Conservation (phyloP, 2,888 invertebrate genomes). For the Nyleta sp. region DNA sequence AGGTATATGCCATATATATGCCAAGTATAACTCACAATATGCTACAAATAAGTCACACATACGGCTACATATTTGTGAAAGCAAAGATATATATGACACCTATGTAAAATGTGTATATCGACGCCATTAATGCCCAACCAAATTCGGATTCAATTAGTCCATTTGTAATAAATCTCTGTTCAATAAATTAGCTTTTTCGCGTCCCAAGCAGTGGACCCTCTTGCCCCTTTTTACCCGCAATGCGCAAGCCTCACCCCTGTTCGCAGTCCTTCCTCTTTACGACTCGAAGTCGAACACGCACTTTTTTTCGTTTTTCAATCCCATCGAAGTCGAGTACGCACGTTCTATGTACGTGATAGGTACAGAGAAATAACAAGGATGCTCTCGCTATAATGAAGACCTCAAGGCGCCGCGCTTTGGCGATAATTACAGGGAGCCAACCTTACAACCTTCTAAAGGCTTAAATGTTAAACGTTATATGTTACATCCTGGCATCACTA, state of each 20-base stretch:
- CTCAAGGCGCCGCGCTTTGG: slow-evolving; percentile 82
- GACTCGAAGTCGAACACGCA: slow-evolving; percentile 68
- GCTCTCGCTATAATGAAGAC: slow-evolving; percentile 81
- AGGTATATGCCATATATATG: too few species aligned
- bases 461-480: slow-evolving; percentile 82
- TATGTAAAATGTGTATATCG: too few species aligned
- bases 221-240: slow-evolving; percentile 28
- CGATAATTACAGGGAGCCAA: slow-evolving; percentile 82
- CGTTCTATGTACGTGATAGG: slow-evolving; percentile 71
- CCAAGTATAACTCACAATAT: too few species aligned
- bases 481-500: slow-evolving; percentile 76
- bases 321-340: slow-evolving; percentile 61
- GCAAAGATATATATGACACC: too few species aligned
- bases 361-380: slow-evolving; percentile 81
- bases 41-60: too few species aligned
- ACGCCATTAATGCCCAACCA: too few species aligned
- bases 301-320: slow-evolving; percentile 61
- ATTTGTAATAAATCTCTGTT: slow-evolving; percentile 25
- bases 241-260: slow-evolving; percentile 52
- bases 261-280: slow-evolving; percentile 67
- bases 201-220: not conserved
- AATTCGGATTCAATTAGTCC: slow-evolving; percentile 27
- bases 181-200: slow-evolving; percentile 26
- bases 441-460: slow-evolving; percentile 82
- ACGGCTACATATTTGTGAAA: too few species aligned